phyloP scores from a whole-genome alignment of 2,797 vertebrate genomes.

The Coranthus polyacanthus region DNA sequence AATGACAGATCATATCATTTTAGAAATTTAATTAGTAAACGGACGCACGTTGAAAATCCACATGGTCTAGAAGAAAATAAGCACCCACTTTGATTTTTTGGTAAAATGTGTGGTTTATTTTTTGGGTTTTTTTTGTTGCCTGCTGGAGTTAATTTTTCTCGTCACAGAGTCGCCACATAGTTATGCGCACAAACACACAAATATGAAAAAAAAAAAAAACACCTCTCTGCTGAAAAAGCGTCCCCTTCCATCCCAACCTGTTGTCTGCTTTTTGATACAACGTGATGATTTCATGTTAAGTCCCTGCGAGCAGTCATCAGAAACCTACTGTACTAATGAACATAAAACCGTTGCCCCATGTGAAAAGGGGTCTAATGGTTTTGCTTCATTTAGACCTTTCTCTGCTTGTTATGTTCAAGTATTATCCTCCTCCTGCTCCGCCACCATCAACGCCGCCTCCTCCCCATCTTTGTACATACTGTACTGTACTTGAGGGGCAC shows the following conservation, averaged over 20 bases:
- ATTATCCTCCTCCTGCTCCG: conserved; percentile 54
- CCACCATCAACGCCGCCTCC: conserved; percentile 50
- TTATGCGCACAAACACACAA: background rate
- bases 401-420: conserved; percentile 64
- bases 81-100: no score
- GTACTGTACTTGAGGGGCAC: conserved; percentile 72
- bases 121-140: no score
- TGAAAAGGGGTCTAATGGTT: conserved; percentile 63
- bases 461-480: conserved; percentile 63
- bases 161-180: background rate
- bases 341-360: conserved; percentile 33
- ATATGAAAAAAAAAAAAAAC: background rate
- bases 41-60: no score
- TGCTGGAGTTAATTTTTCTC: no score
- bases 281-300: conserved; percentile 34
- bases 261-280: conserved; percentile 35
- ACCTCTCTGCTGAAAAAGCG: background rate
- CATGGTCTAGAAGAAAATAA: no score
- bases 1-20: background rate
- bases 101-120: no score
- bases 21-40: no score
- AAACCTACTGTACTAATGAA: conserved; percentile 49
- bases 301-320: conserved; percentile 13
- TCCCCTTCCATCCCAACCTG: conserved; percentile 22
- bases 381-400: conserved; percentile 64